Base-by-base conservation (phyloP, 2,113 vertebrate species). In the Ictalurus furcatus region DNA sequence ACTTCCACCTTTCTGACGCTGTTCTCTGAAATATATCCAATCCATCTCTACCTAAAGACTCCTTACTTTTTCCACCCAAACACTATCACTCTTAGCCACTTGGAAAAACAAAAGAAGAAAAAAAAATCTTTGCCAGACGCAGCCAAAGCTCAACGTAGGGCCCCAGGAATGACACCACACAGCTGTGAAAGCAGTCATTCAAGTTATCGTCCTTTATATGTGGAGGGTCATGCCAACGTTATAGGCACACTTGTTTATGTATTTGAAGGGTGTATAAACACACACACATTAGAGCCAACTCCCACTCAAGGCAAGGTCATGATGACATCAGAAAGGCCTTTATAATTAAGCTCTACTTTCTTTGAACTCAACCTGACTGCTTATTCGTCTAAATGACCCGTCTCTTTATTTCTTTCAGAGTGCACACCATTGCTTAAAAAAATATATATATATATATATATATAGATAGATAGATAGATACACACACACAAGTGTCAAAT, bases 1-100 rank as follows among this genome's bases (percentile, higher is more conserved):
- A 48, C 40, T 5, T 78, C 44, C 5, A 54, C 88, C 71, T 84
- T 87, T 90, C 90, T 92, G 91, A 73, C 69, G 87, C 58, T 11
- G 12, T 89, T 94, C 93, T 94, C 93, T 92, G 91, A 90, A 94
- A 94, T 90, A 93, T 16, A 54, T 44, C 34, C 82, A 63, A 94
- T 92, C 92, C 92, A 88, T 79, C 28, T 78, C n/a, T 73, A 71
- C 65, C 69, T 73, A 69, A 74, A 52, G 17, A 54, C 76, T 79
- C 76, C 4, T 79, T 79, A 54, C 12, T 17, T 79, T 79, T 79
- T 86, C 69, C 52, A 58, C 52, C 54, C 85, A 40, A 76, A 84
- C 48, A 86, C 58, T 34, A 80, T 80, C 58, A 11, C 17, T 65
- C 74, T 65, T 63, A 61, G 56, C 23, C 58, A 11, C 56, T 48